These are phyloP conservation scores for Dendrolimus pini DNA, from an alignment of 2,888 invertebrate species.

Conservation along the genomic window DNA sequence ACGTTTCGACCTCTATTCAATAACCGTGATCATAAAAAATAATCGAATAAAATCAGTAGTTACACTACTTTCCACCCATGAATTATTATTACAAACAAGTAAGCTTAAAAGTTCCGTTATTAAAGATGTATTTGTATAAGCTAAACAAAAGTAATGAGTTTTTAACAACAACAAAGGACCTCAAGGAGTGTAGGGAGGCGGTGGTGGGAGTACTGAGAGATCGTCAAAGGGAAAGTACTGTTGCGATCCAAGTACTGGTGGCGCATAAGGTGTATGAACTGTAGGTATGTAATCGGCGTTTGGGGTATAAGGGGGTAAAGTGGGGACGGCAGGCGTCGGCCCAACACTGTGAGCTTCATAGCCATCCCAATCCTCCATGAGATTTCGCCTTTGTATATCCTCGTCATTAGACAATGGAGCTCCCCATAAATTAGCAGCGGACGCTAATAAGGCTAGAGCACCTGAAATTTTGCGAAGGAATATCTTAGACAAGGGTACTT, in stretches of 20 bases:
- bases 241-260: constrained; percentile 55
- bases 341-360: constrained; percentile 77
- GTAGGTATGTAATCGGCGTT: constrained; percentile 50
- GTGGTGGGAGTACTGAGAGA: constrained; percentile 65
- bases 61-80: too few species aligned
- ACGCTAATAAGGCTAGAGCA: constrained; percentile 80
- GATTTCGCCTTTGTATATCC: constrained; percentile 68
- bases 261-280: constrained; percentile 45
- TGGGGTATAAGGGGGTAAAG: constrained; percentile 78
- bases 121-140: too few species aligned
- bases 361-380: constrained; percentile 80
- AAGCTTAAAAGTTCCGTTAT: too few species aligned
- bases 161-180: constrained; percentile 1
- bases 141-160: not conserved
- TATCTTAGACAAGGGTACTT: too few species aligned
- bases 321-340: constrained; percentile 74
- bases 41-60: too few species aligned
- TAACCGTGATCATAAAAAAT: too few species aligned
- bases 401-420: constrained; percentile 67
- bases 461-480: constrained; percentile 57
- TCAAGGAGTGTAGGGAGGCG: constrained; percentile 74
- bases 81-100: too few species aligned
- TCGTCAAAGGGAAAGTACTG: constrained; percentile 70
- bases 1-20: too few species aligned
- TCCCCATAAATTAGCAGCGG: constrained; percentile 81